Conservation (phyloP, 2,113 vertebrate genomes). For the Peromyscus leucopus region DNA sequence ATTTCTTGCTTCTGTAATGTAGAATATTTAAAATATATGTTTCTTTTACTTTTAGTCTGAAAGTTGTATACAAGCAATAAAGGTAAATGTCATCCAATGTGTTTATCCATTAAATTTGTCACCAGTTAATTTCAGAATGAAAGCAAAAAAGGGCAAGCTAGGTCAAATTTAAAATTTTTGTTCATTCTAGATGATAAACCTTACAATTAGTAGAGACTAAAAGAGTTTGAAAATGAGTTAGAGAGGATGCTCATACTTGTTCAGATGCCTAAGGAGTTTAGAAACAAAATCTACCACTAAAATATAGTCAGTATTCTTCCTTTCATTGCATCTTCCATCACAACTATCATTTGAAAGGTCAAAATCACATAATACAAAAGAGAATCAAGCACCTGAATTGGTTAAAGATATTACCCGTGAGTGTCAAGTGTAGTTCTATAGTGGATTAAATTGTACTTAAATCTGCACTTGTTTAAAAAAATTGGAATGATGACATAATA, state of each 20-base stretch:
- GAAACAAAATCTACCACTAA: background rate
- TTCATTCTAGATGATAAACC: background rate
- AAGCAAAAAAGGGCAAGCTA: background rate
- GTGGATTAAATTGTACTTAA: background rate
- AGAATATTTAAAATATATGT: background rate
- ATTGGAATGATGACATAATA: background rate
- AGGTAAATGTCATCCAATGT: background rate
- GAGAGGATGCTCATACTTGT: background rate
- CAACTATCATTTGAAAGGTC: background rate
- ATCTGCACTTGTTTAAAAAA: background rate
- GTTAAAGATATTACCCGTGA: background rate
- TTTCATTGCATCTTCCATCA: background rate
- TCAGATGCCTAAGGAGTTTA: background rate
- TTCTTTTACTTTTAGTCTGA: background rate
- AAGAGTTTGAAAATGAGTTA: background rate
- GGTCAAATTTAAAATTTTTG: background rate
- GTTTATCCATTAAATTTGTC: background rate
- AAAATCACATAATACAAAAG: background rate
- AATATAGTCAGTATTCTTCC: background rate
- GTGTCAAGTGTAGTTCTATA: background rate
- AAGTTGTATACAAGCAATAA: background rate
- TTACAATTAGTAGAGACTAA: background rate
- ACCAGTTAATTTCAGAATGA: background rate
- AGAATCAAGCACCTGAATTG: background rate
- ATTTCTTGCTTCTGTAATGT: background rate